Base-by-base conservation (phyloP, 2,888 invertebrate species). In the Panopea generosa region DNA sequence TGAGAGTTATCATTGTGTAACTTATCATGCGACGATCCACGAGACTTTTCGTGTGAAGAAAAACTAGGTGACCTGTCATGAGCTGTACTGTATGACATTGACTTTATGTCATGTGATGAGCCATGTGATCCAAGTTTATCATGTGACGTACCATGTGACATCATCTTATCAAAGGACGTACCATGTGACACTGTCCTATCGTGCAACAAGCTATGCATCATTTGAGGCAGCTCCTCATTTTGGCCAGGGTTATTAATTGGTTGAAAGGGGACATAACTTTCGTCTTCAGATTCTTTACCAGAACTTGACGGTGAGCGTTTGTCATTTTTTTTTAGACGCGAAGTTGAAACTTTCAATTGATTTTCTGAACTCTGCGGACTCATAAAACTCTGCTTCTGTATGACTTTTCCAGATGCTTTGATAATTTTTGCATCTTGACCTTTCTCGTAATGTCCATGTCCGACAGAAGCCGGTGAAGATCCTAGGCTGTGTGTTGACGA, bases 281-380 rank as follows among this genome's bases (percentile, higher is more conserved):
- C 85, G 56, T 85, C 85, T 52, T 84, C 85, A 1, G 85, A 85
- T 60, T 85, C 85, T 27, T 77, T 75, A 20, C 85, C 85, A 2
- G 85, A 85, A 43, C 85, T 78, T 20, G 76, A 74, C 14, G 85
- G 84, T 24, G 84, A 84, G 22, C 70, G 45, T 53, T 74, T 74
- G 43, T 77, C 77, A 20, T 40, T 40, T 40, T 49, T 52, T 45
- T 73, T 72, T 4, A 75, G 22, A 22, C 65, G 33, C 16, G 45
- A 61, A 2, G 52, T 40, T 3, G 59, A 18, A 2, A 81, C 77
- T 38, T 74, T 74, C 6, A 81, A 50, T 38, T 81, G 81, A 33
- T 77, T 70, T 11, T 74, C 72, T 38, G 72, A 24, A 18, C 20
- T 16, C 14, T 49, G 56, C 20, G 68, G 59, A 47, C 70, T 62